A percentile compares a stretch with the other conserved stretches of the same genome.
These are phyloP conservation scores for Leptinotarsa lineolata DNA, from an alignment of 1,140 invertebrate genomes.

Conservation along the genomic window DNA sequence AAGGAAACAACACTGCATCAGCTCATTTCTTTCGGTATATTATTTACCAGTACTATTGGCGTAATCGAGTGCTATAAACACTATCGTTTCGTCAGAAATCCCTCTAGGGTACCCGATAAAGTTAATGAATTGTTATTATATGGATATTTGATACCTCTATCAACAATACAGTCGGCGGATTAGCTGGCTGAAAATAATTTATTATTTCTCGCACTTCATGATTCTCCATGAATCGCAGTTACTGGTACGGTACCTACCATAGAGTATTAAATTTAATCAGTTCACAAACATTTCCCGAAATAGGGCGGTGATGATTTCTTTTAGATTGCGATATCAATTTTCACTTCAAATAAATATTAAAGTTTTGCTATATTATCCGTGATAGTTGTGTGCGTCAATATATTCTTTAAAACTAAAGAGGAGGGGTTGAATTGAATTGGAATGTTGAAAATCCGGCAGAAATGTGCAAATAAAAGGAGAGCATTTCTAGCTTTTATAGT, in stretches of 20 bases:
- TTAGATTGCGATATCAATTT: neutral
- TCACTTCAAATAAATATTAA: neutral
- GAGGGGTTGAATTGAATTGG: too few species aligned
- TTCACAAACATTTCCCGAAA: neutral
- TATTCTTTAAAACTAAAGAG: too few species aligned
- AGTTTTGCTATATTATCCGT: too few species aligned
- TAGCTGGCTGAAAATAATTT: neutral
- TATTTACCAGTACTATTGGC: too few species aligned
- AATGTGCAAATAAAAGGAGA: too few species aligned
- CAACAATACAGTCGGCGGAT: neutral
- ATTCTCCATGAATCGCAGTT: neutral
- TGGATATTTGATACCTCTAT: neutral
- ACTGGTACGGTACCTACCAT: neutral
- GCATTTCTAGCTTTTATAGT: too few species aligned
- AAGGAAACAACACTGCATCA: too few species aligned
- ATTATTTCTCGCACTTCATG: neutral
- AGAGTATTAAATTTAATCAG: neutral
- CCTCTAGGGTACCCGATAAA: conserved; percentile 1
- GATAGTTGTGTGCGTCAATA: too few species aligned
- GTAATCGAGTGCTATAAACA: too few species aligned
- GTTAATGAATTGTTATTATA: conserved; percentile 18
- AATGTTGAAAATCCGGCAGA: too few species aligned
- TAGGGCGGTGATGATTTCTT: neutral
- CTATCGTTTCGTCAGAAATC: neutral
- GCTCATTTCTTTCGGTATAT: too few species aligned